Base-by-base conservation (phyloP, 2,888 invertebrate genomes). In the Formica aserva region DNA sequence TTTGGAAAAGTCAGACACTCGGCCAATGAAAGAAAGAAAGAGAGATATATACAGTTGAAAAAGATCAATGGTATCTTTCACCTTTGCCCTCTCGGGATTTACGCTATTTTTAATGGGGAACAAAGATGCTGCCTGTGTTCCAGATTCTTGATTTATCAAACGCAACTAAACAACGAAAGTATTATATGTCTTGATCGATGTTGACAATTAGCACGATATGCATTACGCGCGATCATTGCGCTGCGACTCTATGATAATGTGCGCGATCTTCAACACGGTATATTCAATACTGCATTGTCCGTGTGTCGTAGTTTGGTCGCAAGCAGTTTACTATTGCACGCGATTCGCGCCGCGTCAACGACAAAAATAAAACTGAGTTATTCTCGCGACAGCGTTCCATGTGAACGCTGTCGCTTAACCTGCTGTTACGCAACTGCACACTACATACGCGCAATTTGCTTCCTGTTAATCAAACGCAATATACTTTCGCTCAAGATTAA, bases 301-400 rank as follows among this genome's bases (percentile, higher is more conserved):
- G 26, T 35, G 5, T 9, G 22, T 18, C 5, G 15, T n/a, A 32
- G 32, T 22, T 55, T 26, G 5, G 57, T 38, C 9, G 29, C 76
- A n/a, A 38, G 15, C 18, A 35, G 75, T n/a, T 45, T 48, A 45
- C 62, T 62, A 22, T 74, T 9, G 18, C 8, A 8, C 38, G 38
- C 76, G 55, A 65, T 35, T 55, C 32, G 45, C 22, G 38, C n/a
- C 77, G 77, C 76, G 77, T 77, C 77, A 77, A 77, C 66, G 66
- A 77, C 77, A 41, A 45, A 67, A 77, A 77, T 77, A 77, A 77
- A 77, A 67, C 66, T n/a, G 57, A 67, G 38, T 41, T 41, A n/a
- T 55, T 57, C 52, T n/a, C 55, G 77, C 29, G 55, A 48, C 38
- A 29, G 55, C 63, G 22, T 76, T 76, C 11, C 48, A 57, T 77